Evolutionary conservation across 2,888 invertebrate species (phyloP).

Genomic region (Petrophora chlorosata): DNA sequence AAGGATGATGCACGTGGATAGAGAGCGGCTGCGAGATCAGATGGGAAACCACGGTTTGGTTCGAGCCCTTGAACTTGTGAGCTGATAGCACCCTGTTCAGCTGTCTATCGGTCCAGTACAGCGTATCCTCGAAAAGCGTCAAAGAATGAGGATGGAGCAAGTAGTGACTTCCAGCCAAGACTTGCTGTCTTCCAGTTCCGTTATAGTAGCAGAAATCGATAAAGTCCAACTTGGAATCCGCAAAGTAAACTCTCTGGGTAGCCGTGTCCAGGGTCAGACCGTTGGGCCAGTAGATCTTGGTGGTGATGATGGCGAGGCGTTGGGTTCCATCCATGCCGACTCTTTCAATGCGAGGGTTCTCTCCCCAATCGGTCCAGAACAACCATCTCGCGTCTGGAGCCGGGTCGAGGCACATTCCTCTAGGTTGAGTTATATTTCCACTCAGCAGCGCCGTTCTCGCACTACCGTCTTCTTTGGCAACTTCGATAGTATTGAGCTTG

Average conservation of each 20-base stretch:
- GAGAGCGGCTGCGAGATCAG: constrained; percentile 97
- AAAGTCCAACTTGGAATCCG: constrained; percentile 98
- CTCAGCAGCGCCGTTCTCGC: constrained; percentile 93
- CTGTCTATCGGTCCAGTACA: constrained; percentile 98
- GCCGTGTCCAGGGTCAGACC: constrained; percentile 98
- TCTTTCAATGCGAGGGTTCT: constrained; percentile 97
- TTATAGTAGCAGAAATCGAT: constrained; percentile 99
- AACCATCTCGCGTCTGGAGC: constrained; percentile 93
- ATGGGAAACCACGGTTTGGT: constrained; percentile 97
- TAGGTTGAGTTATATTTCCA: constrained; percentile 97
- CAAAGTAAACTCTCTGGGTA: constrained; percentile 96
- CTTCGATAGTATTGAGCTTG: constrained; percentile 96
- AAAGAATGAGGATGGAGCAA: constrained; percentile 97
- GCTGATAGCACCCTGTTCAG: constrained; percentile 95
- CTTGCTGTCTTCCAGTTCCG: constrained; percentile 94
- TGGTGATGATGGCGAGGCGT: constrained; percentile 92
- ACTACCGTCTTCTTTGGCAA: constrained; percentile 92
- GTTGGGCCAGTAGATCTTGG: constrained; percentile 99
- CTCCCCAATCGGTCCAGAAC: constrained; percentile 99
- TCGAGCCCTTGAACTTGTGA: constrained; percentile 95
- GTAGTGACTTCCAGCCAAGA: constrained; percentile 94
- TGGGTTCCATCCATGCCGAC: constrained; percentile 98
- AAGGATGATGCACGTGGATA: constrained; percentile 97
- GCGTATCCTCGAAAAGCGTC: constrained; percentile 96
- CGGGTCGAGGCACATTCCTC: constrained; percentile 98